Conservation (phyloP, 2,113 vertebrate species). For the Peromyscus californicus region DNA sequence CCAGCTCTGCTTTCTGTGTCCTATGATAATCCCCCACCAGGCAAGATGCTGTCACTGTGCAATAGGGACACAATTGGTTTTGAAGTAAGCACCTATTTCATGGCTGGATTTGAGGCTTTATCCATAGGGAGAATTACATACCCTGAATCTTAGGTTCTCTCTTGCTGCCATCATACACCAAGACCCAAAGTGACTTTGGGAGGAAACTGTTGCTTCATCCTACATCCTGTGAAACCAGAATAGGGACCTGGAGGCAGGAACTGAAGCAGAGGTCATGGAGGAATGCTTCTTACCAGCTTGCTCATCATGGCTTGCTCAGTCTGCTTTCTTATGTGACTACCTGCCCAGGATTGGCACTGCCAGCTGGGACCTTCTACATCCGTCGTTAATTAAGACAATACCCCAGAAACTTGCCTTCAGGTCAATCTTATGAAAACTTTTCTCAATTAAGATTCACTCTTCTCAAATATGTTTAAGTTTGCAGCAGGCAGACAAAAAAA, state of each 20-base stretch:
- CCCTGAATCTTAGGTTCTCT: not conserved
- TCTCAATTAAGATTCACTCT: not conserved
- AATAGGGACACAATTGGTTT: not conserved
- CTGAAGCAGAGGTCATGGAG: not conserved
- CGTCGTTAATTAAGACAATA: not conserved
- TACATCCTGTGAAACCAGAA: not conserved
- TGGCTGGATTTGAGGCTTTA: not conserved
- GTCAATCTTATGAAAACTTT: not conserved
- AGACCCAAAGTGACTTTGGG: not conserved
- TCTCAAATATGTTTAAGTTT: not conserved
- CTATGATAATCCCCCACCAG: too few species aligned
- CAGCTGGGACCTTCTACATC: too few species aligned
- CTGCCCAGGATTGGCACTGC: too few species aligned
- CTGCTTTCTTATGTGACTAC: not conserved
- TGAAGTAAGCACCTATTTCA: not conserved
- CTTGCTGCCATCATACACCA: not conserved
- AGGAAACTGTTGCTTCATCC: not conserved
- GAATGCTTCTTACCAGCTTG: not conserved
- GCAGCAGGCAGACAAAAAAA: not conserved
- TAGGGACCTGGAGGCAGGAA: not conserved
- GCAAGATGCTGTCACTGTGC: not conserved
- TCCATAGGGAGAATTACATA: not conserved
- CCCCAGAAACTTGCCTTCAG: not conserved
- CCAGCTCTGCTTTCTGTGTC: too few species aligned
- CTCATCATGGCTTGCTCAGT: not conserved